These are phyloP conservation scores for Zele albiditarsus DNA, from an alignment of 2,888 invertebrate genomes.

Conservation along the genomic window DNA sequence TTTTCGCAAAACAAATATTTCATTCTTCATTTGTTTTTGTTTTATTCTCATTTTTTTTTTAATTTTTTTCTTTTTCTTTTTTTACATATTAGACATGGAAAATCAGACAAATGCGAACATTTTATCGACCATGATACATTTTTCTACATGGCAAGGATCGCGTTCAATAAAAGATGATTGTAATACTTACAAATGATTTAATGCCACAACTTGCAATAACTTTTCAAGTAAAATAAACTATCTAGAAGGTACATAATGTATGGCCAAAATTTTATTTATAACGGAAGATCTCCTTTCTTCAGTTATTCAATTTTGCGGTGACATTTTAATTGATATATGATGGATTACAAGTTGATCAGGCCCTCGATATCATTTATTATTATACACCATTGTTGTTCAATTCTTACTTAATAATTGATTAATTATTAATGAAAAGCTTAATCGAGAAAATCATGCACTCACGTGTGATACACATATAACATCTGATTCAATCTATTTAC, in stretches of 20 bases:
- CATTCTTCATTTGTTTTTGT: constrained; percentile 14
- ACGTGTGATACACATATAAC: constrained; percentile 22
- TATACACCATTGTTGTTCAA: constrained; percentile 24
- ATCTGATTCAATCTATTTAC: constrained; percentile 38
- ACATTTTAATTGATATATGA: constrained; percentile 21
- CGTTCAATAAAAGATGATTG: constrained; percentile 14
- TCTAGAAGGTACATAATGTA: constrained; percentile 13
- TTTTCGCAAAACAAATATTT: constrained; percentile 19
- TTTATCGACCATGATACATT: constrained; percentile 3
- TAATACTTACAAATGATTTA: constrained; percentile 16
- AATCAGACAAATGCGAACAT: constrained; percentile 12
- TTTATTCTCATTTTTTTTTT: constrained; percentile 16
- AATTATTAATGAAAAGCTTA: constrained; percentile 34
- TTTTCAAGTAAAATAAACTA: constrained; percentile 19
- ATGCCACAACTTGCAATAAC: constrained; percentile 15
- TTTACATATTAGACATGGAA: constrained; percentile 11
- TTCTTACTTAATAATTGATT: constrained; percentile 23
- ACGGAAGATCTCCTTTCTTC: constrained; percentile 9
- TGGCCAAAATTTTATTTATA: constrained; percentile 11
- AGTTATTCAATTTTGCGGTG: constrained; percentile 1
- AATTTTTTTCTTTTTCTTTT: not conserved
- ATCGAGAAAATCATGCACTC: constrained; percentile 33
- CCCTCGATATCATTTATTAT: constrained; percentile 31
- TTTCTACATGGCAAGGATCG: constrained; percentile 8
- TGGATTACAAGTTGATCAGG: constrained; percentile 32